Evolutionary conservation across 2,113 vertebrate genomes (phyloP).

Genomic region (Malurus melanocephalus): DNA sequence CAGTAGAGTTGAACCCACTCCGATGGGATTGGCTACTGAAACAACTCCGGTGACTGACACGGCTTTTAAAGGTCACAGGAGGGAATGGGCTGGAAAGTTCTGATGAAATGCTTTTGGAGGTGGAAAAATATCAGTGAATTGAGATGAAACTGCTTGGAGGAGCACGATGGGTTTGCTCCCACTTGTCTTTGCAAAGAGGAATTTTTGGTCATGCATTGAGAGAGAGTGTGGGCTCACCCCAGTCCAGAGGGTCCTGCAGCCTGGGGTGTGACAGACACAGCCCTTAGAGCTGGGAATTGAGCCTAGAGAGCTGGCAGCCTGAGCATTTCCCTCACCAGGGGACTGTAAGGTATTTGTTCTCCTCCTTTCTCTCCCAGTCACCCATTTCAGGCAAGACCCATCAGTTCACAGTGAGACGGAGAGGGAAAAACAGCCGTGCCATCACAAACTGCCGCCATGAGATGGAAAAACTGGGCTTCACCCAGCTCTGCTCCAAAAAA

Average conservation of each 20-base stretch:
- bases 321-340: background rate
- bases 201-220: background rate
- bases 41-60: background rate
- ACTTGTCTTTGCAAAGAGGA: background rate
- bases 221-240: background rate
- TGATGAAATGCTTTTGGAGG: background rate
- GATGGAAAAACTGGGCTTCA: background rate
- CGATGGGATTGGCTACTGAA: conserved; percentile 3
- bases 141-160: background rate
- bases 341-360: conserved; percentile 4
- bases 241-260: background rate
- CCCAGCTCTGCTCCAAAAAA: background rate
- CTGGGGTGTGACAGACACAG: background rate
- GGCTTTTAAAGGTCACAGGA: background rate
- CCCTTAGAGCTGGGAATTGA: background rate
- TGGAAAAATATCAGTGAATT: background rate
- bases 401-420: background rate
- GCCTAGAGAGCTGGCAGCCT: background rate
- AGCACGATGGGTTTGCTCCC: background rate
- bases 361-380: conserved; percentile 31
- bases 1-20: background rate
- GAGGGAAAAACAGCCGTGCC: background rate
- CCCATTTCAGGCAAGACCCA: background rate
- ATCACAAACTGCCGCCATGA: background rate
- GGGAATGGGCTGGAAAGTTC: background rate